Evolutionary conservation across 2,113 vertebrate species (phyloP), one percentile per base, ranked within the genome.

Genomic region (Pitta sordida): DNA sequence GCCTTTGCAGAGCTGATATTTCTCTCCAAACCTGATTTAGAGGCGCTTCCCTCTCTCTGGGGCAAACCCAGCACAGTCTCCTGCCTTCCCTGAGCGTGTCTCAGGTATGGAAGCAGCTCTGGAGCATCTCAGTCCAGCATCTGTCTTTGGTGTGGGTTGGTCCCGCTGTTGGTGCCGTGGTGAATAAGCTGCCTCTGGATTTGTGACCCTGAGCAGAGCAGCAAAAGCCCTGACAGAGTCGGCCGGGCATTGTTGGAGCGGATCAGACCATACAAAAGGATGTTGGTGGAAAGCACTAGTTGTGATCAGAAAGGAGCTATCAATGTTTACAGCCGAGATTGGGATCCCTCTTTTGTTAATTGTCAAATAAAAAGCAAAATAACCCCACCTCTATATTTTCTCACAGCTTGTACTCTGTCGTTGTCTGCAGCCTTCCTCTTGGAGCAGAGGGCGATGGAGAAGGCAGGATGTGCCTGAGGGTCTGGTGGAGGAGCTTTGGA

Each of bases 251-350:
- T 97, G 96, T 97, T 95, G 93, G 87, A 48, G 83, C 2, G 93
- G 94, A 97, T 97, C 96, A 95, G 63, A 2, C 32, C 6, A 3
- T n/a, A 96, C 96, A 96, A 97, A 96, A 17, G 96, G 96, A 97
- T 39, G 90, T 22, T 94, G 10, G 95, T 97, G 92, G 95, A 97
- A 96, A 97, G 89, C 51, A 44, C 96, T 85, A 41, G 97, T 64
- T 58, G 92, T 90, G 84, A 91, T 96, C 95, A 93, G 96, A 97
- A 96, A 91, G 95, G 93, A 92, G 87, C 91, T 74, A 67, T 90
- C 82, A 52, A 37, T 94, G 91, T 96, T 96, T 93, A 89, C 93
- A 65, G 9, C 78, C 1, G 12, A 53, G 63, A 85, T 91, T 85
- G 24, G 84, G 32, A 91, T 85, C 95, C 80, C 91, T 86, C 94